Evolutionary conservation across 2,113 vertebrate species (phyloP).

Genomic region (Ahaetulla prasina): DNA sequence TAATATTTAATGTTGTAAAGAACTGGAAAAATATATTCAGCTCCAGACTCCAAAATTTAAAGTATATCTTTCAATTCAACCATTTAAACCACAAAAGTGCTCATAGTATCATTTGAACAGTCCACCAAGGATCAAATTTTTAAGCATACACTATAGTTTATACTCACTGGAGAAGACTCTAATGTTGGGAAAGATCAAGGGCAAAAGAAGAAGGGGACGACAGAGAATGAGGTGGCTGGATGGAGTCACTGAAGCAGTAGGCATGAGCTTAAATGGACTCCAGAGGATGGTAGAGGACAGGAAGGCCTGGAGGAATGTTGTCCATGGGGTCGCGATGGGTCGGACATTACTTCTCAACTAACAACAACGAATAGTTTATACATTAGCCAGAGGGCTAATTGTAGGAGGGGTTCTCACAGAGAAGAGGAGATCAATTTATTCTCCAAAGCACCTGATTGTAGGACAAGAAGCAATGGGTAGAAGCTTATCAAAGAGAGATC

Average conservation of each 20-base stretch:
- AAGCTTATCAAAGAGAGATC: not conserved
- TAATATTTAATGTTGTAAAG: not conserved
- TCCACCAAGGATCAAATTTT: not conserved
- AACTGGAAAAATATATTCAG: not conserved
- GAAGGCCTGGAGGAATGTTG: too few relatives aligned
- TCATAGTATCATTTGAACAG: not conserved
- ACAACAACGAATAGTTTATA: not conserved
- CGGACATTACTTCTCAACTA: too few relatives aligned
- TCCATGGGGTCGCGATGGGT: too few relatives aligned
- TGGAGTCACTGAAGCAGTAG: too few relatives aligned
- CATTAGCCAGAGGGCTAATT: not conserved
- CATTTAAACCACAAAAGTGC: not conserved
- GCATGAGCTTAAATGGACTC: too few relatives aligned
- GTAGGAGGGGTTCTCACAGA: not conserved
- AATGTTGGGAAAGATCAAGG: too few relatives aligned
- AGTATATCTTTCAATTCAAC: not conserved
- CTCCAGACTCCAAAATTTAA: not conserved
- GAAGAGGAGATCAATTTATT: not conserved
- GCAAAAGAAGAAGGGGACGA: too few relatives aligned
- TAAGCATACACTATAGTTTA: not conserved
- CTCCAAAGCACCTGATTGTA: not conserved
- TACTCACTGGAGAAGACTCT: too few relatives aligned
- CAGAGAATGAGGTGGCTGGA: too few relatives aligned
- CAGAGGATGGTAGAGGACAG: too few relatives aligned
- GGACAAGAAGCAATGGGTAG: not conserved